Conservation (phyloP, 2,113 vertebrate genomes). For the Nipponia nippon region DNA sequence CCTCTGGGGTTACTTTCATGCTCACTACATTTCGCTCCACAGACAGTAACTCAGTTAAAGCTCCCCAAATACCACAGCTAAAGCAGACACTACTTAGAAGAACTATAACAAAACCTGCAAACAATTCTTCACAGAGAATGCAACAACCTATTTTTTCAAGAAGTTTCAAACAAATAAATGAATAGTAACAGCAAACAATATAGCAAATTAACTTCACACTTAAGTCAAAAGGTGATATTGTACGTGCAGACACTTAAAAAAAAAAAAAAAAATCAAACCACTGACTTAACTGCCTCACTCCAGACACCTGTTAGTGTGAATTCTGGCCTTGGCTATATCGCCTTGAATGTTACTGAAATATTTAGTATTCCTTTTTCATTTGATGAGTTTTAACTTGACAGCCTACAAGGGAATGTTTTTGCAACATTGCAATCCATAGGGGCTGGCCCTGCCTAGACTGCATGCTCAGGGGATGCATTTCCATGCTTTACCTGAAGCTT, state of each 20-base stretch:
- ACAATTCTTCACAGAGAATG: background rate
- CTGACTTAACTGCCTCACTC: background rate
- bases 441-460: background rate
- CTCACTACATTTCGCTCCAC: background rate
- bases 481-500: background rate
- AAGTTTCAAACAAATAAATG: background rate
- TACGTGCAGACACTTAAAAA: background rate
- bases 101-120: background rate
- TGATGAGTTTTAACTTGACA: background rate
- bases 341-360: background rate
- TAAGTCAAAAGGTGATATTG: background rate
- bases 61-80: background rate
- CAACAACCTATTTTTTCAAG: background rate
- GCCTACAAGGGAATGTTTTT: background rate
- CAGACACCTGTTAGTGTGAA: background rate
- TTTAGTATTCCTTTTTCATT: background rate
- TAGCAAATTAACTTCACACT: background rate
- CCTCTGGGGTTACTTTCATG: background rate
- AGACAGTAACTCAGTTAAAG: background rate
- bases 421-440: background rate
- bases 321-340: background rate
- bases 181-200: background rate
- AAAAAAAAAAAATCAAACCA: background rate
- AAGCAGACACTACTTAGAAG: background rate
- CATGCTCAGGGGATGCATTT: background rate